Base-by-base conservation (phyloP, 2,113 vertebrate genomes). In the Elgaria multicarinata region DNA sequence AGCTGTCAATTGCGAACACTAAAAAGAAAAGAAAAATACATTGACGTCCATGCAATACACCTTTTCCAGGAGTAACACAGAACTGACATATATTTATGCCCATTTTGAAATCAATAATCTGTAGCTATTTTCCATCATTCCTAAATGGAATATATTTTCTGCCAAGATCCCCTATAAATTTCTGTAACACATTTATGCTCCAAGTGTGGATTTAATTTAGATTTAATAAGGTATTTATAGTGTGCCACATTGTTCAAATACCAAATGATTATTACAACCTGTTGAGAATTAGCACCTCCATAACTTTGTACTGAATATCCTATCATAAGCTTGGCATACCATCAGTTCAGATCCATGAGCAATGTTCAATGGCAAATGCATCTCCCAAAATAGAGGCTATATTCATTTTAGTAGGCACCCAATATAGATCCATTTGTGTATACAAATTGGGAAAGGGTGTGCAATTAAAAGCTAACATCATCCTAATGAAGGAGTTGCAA, bases 151-250 rank as follows among this genome's bases (percentile, higher is more conserved):
- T 31, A 69, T 91, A 78, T 42, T 94, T 89, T 83, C 86, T 64
- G 83, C 67, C 93, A 83, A 93, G 85, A 92, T 89, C 88, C 92
- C 82, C 86, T 93, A 88, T 95, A 93, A 94, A 95, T 94, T 94
- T 89, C 86, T 86, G 18, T 28, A 92, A 81, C 89, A 93, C 76
- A 72, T 94, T 94, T 92, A 82, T 71, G 58, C 90, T 92, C 87
- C 79, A 89, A 91, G 85, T 87, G 83, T 95, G 94, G 62, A 85
- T 95, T 95, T 90, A 93, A 96, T 95, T 95, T 91, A 95, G 75
- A 39, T 93, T 93, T 94, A 95, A 92, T 95, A 94, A 91, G 88
- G 87, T 72, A 91, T 95, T 95, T 94, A 92, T 93, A 90, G 87
- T 46, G 31, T 1, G 76, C 46, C 0, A 0, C 89, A 86, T 53